Evolutionary conservation across 1,140 invertebrate species (phyloP), one percentile per base, ranked within the genome.

Genomic region (Chelonus insularis): DNA sequence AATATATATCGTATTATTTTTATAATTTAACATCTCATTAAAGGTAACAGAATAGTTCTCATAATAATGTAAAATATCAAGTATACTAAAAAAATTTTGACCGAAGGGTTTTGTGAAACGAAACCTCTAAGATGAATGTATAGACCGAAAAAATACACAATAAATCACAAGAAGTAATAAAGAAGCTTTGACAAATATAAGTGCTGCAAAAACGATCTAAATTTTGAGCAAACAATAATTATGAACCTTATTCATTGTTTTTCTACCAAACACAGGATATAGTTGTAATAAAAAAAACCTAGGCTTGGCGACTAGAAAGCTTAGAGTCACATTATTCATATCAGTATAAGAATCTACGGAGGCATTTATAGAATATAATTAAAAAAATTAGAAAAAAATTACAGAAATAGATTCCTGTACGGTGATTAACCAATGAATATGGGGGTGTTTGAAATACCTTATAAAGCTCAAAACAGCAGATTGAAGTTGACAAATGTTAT

Each of bases 1-100:
- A 58, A 67, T 66, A 69, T 59, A 73, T 71, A 75, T 73, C 61
- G 70, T 75, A 71, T 79, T 80, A 80, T 80, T 80, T 79, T 79
- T 78, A 72, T 79, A 78, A 77, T 78, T 78, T 75, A 56, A 60
- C 65, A 68, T 68, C 60, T 60, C 65, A 67, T 52, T 32, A 52
- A 50, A 57, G 68, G 73, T 72, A 72, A 65, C 67, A 71, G 54
- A 65, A 74, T 70, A 67, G 74, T 72, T 72, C 67, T 57, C 14
- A 12, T n/a, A n/a, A n/a, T n/a, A n/a, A n/a, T n/a, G n/a, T n/a
- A n/a, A n/a, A n/a, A n/a, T n/a, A n/a, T n/a, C n/a, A n/a, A n/a
- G n/a, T n/a, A n/a, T n/a, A n/a, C n/a, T n/a, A n/a, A n/a, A n/a
- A n/a, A n/a, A n/a, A n/a, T n/a, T n/a, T n/a, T n/a, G n/a, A n/a